These are phyloP conservation scores for Chrysolina americana DNA, from an alignment of 2,888 invertebrate genomes.

Conservation along the genomic window DNA sequence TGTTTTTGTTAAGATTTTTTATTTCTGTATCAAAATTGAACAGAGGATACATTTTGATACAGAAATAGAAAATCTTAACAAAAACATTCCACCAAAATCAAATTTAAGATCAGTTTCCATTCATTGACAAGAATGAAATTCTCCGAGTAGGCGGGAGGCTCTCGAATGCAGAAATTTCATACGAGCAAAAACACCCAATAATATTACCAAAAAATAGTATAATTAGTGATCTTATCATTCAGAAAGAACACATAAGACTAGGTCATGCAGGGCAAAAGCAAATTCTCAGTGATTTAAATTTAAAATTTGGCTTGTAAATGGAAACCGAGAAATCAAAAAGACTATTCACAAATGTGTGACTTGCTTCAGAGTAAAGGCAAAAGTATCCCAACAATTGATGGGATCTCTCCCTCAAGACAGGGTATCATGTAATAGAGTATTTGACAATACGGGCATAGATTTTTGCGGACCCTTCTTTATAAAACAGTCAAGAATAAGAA, in stretches of 20 bases:
- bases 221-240: too few species aligned
- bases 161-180: too few species aligned
- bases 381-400: conserved; percentile 24
- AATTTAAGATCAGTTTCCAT: too few species aligned
- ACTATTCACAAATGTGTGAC: conserved; percentile 38
- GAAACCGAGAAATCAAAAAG: conserved; percentile 35
- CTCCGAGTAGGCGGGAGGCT: too few species aligned
- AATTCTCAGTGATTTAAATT: conserved; percentile 21
- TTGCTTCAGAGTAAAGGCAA: conserved; percentile 25
- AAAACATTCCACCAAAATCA: too few species aligned
- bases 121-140: too few species aligned
- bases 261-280: conserved; percentile 31
- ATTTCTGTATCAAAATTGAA: too few species aligned
- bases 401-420: conserved; percentile 31
- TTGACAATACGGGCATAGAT: conserved; percentile 42
- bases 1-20: too few species aligned
- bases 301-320: conserved; percentile 26
- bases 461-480: conserved; percentile 47
- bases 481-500: conserved; percentile 39
- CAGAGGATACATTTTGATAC: too few species aligned
- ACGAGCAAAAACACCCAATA: too few species aligned
- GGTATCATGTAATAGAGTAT: conserved; percentile 28
- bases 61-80: too few species aligned
- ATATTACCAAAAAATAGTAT: too few species aligned
- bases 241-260: conserved; percentile 31